These are phyloP conservation scores for Hypotaenidia okinawae DNA, from an alignment of 2,797 vertebrate genomes.

Conservation along the genomic window DNA sequence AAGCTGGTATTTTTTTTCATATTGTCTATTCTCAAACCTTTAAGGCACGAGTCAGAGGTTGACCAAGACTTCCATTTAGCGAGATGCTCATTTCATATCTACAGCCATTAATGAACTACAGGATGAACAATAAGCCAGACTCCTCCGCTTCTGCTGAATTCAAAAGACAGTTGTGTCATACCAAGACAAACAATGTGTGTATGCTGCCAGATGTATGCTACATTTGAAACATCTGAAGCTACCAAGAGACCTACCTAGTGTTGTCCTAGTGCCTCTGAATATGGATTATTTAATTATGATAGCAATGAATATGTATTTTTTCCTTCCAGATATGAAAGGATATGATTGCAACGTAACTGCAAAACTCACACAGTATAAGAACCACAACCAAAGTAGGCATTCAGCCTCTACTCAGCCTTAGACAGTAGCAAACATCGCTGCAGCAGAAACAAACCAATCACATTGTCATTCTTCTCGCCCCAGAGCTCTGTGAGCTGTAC, in stretches of 20 bases:
- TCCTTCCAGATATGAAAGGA: slow-evolving; percentile 9
- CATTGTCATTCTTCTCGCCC: too few relatives aligned
- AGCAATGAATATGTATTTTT: background rate
- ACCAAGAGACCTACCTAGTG: background rate
- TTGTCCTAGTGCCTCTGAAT: background rate
- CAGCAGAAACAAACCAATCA: background rate
- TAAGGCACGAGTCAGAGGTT: slow-evolving; percentile 79
- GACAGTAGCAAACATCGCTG: background rate
- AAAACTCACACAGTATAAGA: slow-evolving; percentile 23
- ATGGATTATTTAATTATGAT: background rate
- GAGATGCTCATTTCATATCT: slow-evolving; percentile 76
- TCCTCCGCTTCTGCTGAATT: slow-evolving; percentile 48
- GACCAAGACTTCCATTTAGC: slow-evolving; percentile 75
- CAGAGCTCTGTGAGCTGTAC: too few relatives aligned
- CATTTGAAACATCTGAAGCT: slow-evolving; percentile 5
- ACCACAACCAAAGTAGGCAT: background rate
- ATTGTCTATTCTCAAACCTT: slow-evolving; percentile 78
- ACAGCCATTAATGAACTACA: slow-evolving; percentile 72
- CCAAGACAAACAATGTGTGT: background rate
- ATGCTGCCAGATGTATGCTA: background rate
- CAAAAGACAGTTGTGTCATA: slow-evolving; percentile 55
- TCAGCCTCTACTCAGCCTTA: slow-evolving; percentile 2
- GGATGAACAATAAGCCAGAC: slow-evolving; percentile 65
- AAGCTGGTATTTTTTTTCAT: slow-evolving; percentile 67
- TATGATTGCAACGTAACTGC: background rate